Percentiles rank a stretch among this genome's conserved stretches.
These are phyloP conservation scores for Chlorops oryzae DNA, from an alignment of 1,140 invertebrate species.

Conservation along the genomic window DNA sequence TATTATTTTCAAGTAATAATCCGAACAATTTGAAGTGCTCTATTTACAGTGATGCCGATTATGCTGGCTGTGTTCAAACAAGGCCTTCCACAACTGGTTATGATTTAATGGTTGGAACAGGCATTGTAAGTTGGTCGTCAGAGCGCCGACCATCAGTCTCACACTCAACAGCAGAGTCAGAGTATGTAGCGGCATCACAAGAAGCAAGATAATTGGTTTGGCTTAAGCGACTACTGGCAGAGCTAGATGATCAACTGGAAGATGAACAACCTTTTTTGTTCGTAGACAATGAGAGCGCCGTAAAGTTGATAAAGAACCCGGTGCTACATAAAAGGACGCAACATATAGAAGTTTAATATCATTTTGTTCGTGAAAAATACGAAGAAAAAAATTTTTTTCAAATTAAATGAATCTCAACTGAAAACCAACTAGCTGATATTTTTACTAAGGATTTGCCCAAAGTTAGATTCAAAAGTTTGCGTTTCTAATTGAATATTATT, in stretches of 20 bases:
- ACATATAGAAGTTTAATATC: constrained; percentile 22
- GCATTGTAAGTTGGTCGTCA: no score
- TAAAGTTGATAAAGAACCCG: no score
- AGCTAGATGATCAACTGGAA: no score
- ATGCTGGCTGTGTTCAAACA: no score
- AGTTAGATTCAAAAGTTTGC: background rate
- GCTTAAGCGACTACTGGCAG: background rate
- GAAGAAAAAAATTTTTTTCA: constrained; percentile 16
- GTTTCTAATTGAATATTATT: background rate
- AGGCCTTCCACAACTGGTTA: constrained; percentile 34
- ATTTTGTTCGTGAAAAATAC: no score
- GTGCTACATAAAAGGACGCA: constrained; percentile 16
- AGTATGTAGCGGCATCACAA: constrained; percentile 30
- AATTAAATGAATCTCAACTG: constrained; percentile 15
- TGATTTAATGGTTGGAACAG: no score
- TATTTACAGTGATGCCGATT: constrained; percentile 37
- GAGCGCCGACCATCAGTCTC: constrained; percentile 38
- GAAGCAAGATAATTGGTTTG: constrained; percentile 21
- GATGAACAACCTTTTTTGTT: constrained; percentile 18
- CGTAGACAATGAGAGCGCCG: no score
- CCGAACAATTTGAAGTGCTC: background rate
- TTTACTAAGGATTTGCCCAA: constrained; percentile 20
- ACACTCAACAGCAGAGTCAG: constrained; percentile 33
- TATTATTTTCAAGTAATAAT: constrained; percentile 22
- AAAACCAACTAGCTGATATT: constrained; percentile 24